Base-by-base conservation (phyloP, 2,797 vertebrate species). In the Cichlasoma orientale region DNA sequence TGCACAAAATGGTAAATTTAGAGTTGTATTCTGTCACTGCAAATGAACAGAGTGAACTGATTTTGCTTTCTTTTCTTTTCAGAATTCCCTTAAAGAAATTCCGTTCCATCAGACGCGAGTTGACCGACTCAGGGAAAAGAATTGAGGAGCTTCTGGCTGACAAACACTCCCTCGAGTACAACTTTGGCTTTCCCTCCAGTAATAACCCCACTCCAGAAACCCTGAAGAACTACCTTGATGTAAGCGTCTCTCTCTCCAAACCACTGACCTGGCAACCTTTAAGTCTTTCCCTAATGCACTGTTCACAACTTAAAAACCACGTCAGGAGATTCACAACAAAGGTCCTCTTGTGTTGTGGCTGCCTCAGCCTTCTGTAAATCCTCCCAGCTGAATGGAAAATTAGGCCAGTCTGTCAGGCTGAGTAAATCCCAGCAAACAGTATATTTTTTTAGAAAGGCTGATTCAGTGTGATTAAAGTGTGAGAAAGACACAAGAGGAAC, bases 221-320 rank as follows among this genome's bases (percentile, higher is more conserved):
- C 2, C 93, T 99, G 78, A 99, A 95, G 90, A 99, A 99, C 94
- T 99, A 97, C 93, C 94, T 99, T 82, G 98, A 99, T 66, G 98
- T 99, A 90, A 97, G 91, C n/a, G 1, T 16, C 75, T 0, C 55
- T 0, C 55, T 56, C 41, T 29, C n/a, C 14, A 7, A 58, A 74
- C 19, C 54, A 41, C 54, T 58, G 77, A 74, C 66, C 72, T 75
- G 70, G 72, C 23, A 33, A 70, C 56, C 23, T 23, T 70, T 7
- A 33, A 47, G 50, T 72, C 74, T 72, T 77, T 61, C 75, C 11
- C 56, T 80, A 80, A 83, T 78, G 69, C 31, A 14, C 31, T 16
- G 11, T 31, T 61, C 36, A 50, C 12, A 70, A 36, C 77, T 78
- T 79, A n/a, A 77, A 85, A 61, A 27, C 59, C 44, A 38, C 47